Conservation (phyloP, 2,113 vertebrate species). For the Jaculus jaculus region DNA sequence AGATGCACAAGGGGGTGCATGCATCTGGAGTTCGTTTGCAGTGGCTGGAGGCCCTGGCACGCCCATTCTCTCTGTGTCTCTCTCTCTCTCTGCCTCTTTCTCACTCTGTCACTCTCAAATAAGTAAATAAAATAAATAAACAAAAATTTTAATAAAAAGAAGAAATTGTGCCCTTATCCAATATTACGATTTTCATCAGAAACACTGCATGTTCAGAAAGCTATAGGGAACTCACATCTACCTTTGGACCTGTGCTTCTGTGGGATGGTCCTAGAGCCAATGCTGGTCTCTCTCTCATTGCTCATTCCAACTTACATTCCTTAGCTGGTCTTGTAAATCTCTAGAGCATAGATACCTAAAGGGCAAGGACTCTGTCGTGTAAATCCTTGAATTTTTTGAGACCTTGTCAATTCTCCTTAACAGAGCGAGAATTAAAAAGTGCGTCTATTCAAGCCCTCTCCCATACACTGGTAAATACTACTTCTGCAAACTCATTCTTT, state of each 20-base stretch:
- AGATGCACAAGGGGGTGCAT: no score
- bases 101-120: no score
- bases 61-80: no score
- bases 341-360: background rate
- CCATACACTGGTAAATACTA: rapidly evolving
- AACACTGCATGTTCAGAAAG: background rate
- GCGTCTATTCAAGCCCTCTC: rapidly evolving
- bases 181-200: background rate
- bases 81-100: no score
- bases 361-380: background rate
- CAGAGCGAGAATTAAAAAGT: background rate
- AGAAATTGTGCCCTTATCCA: background rate
- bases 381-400: background rate
- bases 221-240: background rate
- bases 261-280: background rate
- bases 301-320: background rate
- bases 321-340: background rate
- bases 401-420: background rate
- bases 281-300: background rate
- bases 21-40: no score
- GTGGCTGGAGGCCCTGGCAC: no score
- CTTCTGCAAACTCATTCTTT: background rate
- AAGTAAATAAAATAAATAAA: no score
- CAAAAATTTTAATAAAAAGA: no score
- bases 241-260: background rate